Evolutionary conservation across 2,888 invertebrate genomes (phyloP), one percentile per base, ranked within the genome.

Genomic region (Eristalis tenax): DNA sequence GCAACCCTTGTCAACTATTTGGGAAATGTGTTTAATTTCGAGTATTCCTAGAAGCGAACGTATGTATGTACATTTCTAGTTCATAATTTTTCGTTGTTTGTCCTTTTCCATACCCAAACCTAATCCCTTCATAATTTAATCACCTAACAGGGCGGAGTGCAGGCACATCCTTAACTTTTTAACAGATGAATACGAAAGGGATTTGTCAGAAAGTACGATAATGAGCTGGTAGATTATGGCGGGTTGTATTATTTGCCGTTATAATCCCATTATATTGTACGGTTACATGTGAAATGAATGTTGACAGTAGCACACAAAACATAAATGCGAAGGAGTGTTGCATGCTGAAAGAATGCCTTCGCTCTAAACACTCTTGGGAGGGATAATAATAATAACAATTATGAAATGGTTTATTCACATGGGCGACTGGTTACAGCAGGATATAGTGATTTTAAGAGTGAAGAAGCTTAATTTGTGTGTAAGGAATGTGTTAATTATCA

Each of bases 221-320:
- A 59, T 59, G 59, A 59, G 59, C 59, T 59, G 59, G 59, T 59
- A 59, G 59, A 59, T 59, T 59, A 59, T 59, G 59, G 26, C 26
- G 26, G 59, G 59, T 26, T 13, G 59, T 59, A 59, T 23, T 59
- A 59, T 59, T 59, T 59, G 26, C 59, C 23, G 59, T 59, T 59
- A 50, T 50, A 50, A 50, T 50, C n/a, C 26, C 59, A 59, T 59
- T 26, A 59, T 59, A 59, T 15, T 59, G 50, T 59, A 59, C 4
- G 59, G 59, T 15, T 15, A 59, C 59, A 28, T 26, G 26, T 59
- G 59, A 23, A 23, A 26, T 59, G 26, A 59, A 59, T 59, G 59
- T 59, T 28, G 59, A 59, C 59, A 50, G 18, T 18, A 50, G 18
- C 0, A 50, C 2, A 50, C 18, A 18, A 18, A 50, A 32, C 8